Base-by-base conservation (phyloP, 2,797 vertebrate species). In the Macropodus opercularis region DNA sequence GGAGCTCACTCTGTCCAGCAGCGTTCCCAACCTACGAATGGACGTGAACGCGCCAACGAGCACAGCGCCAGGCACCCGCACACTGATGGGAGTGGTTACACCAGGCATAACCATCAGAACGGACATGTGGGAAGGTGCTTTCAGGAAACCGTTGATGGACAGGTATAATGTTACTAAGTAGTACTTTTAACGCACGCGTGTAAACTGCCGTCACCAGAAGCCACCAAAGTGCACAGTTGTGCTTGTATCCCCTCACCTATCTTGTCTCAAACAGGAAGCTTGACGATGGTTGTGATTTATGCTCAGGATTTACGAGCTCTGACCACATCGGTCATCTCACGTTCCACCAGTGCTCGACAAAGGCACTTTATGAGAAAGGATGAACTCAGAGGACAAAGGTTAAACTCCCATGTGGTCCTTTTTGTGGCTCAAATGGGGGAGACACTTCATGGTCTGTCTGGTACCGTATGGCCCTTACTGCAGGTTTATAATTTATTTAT, bases 81-180 rank as follows among this genome's bases (percentile, higher is more conserved):
- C 26, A 56, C 63, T 76, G 52, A 41, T 6, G 83, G 51, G 6
- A 63, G 55, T 27, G 80, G 77, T 46, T 51, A 87, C 0, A 35
- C 50, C 60, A 56, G 58, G 60, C 84, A 82, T 52, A 63, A 70
- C 82, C 88, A 57, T 17, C 85, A 59, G 65, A 70, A 8, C 1
- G 92, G 84, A 62, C 74, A 89, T 1, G 89, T 97, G 68, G 96
- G 96, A 43, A 92, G 92, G 69, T 98, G 96, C 71, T 98, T 96
- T 85, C 94, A 91, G 77, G 95, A 94, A 57, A 90, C 92, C 4
- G 73, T 94, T 1, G 93, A 95, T 3, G 95, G 95, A 71, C 93
- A 96, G 96, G 96, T 98, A 91, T 86, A 79, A 19, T 40, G 59
- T 61, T 32, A 26, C n/a, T n/a, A n/a, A n/a, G n/a, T n/a, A 56